Base-by-base conservation (phyloP, 1,140 invertebrate genomes). In the Daktulosphaira vitifoliae region DNA sequence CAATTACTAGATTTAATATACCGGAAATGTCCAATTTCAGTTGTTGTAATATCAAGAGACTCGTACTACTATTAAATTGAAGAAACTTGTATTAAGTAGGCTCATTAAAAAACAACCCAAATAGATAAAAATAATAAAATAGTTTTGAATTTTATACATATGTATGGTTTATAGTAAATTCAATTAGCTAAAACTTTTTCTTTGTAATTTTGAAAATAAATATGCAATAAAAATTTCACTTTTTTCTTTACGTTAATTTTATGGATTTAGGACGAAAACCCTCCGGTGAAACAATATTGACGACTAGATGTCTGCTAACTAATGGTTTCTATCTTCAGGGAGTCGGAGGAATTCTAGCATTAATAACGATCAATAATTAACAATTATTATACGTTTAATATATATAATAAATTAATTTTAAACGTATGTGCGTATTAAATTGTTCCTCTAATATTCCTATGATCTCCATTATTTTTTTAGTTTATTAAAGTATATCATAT, bases 11-110 rank as follows among this genome's bases (percentile, higher is more conserved):
- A 54, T 37, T n/a, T 23, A 37, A 38, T 46, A 29, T 18, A 59
- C 54, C 54, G 54, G 54, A 59, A 59, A 59, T 59, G 54, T 59
- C 39, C 54, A 59, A 59, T 59, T 59, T 20, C n/a, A 44, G 37
- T 44, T 9, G 13, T 9, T 23, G 16, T 23, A 59, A 16, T n/a
- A 39, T 39, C 20, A 11, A 15, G 22, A 54, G 16, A 22, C 37
- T 44, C 26, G 15, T 25, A 18, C 25, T 44, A 9, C 6, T 59
- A 26, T 18, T 16, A 9, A 33, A 23, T 20, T 18, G 2, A 20
- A 29, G 38, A 42, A 44, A 6, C 5, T 11, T 6, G 29, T 11
- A 6, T 5, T 33, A 33, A n/a, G n/a, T 33, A 33, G 29, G 29
- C 29, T 33, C 11, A 6, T 33, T 11, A 33, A 11, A 33, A 11